Evolutionary conservation across 2,797 vertebrate species (phyloP).

Genomic region (Triplophysa yarkandensis): DNA sequence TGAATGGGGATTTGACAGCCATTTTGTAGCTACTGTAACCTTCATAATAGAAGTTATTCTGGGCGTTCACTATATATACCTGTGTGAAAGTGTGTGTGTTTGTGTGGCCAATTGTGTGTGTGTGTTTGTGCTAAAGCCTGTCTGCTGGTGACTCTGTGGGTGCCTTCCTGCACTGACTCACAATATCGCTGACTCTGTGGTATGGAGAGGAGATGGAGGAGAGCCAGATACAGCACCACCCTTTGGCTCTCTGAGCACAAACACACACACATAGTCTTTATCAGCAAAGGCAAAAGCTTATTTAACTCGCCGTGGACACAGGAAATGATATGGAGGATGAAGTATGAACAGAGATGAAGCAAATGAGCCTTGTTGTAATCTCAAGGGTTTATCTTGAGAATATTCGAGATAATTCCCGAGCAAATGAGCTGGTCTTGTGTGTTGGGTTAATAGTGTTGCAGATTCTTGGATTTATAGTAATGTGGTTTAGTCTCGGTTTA

Average conservation of each 20-base stretch:
- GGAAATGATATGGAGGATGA: conserved; percentile 27
- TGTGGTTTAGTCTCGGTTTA: conserved; percentile 54
- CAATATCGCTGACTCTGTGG: conserved; percentile 59
- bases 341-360: conserved; percentile 41
- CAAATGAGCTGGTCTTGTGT: conserved; percentile 52
- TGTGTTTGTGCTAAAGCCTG: conserved; percentile 18
- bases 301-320: conserved; percentile 34
- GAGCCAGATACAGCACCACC: conserved; percentile 53
- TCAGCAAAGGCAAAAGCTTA: conserved; percentile 26
- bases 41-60: conserved; percentile 28
- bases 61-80: conserved; percentile 11
- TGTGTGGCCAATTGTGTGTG: conserved; percentile 17
- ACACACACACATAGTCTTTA: conserved; percentile 23
- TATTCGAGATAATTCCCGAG: conserved; percentile 56
- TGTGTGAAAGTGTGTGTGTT: conserved; percentile 10
- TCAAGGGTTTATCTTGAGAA: conserved; percentile 44
- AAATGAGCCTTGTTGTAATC: conserved; percentile 46
- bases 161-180: conserved; percentile 58
- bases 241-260: conserved; percentile 44
- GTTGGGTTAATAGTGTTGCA: conserved; percentile 56
- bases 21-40: conserved; percentile 2
- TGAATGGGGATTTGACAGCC: conserved; percentile 14
- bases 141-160: conserved; percentile 55
- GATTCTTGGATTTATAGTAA: conserved; percentile 56
- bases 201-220: conserved; percentile 55